Conservation (phyloP, 2,888 invertebrate genomes). For the Hetaerina titia region DNA sequence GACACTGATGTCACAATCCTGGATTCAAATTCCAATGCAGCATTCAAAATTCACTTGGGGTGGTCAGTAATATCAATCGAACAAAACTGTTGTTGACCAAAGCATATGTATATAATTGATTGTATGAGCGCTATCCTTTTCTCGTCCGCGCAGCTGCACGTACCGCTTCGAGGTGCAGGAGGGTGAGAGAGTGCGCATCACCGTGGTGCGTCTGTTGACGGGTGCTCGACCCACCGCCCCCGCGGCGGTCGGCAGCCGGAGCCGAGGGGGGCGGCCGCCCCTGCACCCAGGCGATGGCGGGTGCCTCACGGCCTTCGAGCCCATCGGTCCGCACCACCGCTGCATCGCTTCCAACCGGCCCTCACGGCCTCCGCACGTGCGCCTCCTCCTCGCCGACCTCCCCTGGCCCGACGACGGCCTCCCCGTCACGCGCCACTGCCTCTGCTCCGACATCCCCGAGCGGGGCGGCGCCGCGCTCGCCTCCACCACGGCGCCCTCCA, state of each 20-base stretch:
- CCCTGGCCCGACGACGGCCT: conserved; percentile 82
- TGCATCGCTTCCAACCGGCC: conserved; percentile 80
- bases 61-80: no score
- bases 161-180: conserved; percentile 93
- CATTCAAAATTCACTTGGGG: no score
- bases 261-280: conserved; percentile 85
- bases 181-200: conserved; percentile 88
- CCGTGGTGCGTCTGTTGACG: conserved; percentile 86
- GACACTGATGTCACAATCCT: no score
- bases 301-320: conserved; percentile 83
- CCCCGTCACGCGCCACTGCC: conserved; percentile 86
- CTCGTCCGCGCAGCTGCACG: conserved; percentile 82
- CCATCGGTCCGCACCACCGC: conserved; percentile 86
- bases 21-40: no score
- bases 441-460: conserved; percentile 82
- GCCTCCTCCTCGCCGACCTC: conserved; percentile 85
- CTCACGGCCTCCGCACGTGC: neutral
- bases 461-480: conserved; percentile 70
- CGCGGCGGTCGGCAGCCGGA: conserved; percentile 77
- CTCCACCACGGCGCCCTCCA: conserved; percentile 79
- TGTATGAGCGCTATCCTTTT: no score
- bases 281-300: conserved; percentile 79
- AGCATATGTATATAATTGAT: no score
- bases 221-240: conserved; percentile 77
- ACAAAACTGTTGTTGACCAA: no score